phyloP scores from a whole-genome alignment of 2,888 invertebrate genomes.

The Scelioninae gen. 2 region DNA sequence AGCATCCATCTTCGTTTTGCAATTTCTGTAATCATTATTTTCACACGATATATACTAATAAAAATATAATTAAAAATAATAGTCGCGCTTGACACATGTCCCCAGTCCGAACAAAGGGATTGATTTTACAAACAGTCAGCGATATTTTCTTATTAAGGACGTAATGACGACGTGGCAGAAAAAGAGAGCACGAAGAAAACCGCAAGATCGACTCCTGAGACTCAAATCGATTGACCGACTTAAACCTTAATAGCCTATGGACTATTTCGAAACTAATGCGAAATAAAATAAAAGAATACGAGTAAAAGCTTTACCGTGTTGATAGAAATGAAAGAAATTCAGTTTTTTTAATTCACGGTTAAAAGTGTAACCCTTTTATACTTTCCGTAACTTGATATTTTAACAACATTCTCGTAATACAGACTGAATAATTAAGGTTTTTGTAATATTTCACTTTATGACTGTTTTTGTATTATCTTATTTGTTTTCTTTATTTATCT shows the following conservation, averaged over 20 bases:
- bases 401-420: too few species aligned
- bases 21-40: conserved; percentile 27
- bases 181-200: conserved; percentile 20
- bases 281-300: conserved; percentile 25
- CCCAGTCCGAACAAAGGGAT: conserved; percentile 10
- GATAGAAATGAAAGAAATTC: conserved; percentile 13
- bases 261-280: conserved; percentile 36
- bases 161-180: conserved; percentile 34
- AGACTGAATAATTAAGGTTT: too few species aligned
- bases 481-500: too few species aligned
- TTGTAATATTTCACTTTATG: too few species aligned
- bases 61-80: conserved; percentile 24
- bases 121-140: conserved; percentile 45
- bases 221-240: conserved; percentile 45
- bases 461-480: too few species aligned
- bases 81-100: background rate
- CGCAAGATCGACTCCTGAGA: conserved; percentile 30
- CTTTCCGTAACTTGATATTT: too few species aligned
- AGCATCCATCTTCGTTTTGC: conserved; percentile 7
- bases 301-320: conserved; percentile 27
- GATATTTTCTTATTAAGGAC: conserved; percentile 25
- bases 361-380: too few species aligned
- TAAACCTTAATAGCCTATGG: conserved; percentile 33
- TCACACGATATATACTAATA: conserved; percentile 38
- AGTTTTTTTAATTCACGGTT: too few species aligned